These are phyloP conservation scores for Cepphus grylle DNA, from an alignment of 2,113 vertebrate species.

Conservation along the genomic window DNA sequence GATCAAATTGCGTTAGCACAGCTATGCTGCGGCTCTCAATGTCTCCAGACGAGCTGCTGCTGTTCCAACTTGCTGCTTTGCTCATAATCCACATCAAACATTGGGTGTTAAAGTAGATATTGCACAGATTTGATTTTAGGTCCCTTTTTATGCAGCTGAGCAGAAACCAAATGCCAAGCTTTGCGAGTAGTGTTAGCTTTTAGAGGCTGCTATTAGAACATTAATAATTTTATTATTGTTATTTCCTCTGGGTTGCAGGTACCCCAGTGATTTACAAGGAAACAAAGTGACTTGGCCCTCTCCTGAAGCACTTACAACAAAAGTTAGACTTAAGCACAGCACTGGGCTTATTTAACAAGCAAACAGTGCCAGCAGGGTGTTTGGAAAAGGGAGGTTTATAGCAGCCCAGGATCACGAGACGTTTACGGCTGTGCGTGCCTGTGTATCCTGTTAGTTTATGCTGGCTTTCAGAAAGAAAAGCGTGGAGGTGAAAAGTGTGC, in stretches of 20 bases:
- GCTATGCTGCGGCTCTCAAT: background rate
- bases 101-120: conserved; percentile 27
- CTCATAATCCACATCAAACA: conserved; percentile 50
- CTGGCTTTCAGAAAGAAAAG: background rate
- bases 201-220: conserved; percentile 14
- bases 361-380: conserved; percentile 52
- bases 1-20: background rate
- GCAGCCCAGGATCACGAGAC: background rate
- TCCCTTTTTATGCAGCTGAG: conserved; percentile 34
- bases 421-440: background rate
- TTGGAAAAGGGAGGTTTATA: conserved; percentile 42
- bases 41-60: background rate
- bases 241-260: background rate
- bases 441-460: background rate
- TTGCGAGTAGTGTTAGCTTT: background rate
- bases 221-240: conserved; percentile 55
- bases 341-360: conserved; percentile 55
- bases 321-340: conserved; percentile 56
- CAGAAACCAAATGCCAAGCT: conserved; percentile 44
- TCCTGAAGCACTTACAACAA: conserved; percentile 5
- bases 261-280: conserved; percentile 23
- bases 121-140: conserved; percentile 40
- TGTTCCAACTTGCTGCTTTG: conserved; percentile 21
- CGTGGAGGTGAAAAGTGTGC: background rate
- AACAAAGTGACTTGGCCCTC: conserved; percentile 27